These are phyloP conservation scores for Spinus pinus DNA, from an alignment of 2,797 vertebrate genomes.

Conservation along the genomic window DNA sequence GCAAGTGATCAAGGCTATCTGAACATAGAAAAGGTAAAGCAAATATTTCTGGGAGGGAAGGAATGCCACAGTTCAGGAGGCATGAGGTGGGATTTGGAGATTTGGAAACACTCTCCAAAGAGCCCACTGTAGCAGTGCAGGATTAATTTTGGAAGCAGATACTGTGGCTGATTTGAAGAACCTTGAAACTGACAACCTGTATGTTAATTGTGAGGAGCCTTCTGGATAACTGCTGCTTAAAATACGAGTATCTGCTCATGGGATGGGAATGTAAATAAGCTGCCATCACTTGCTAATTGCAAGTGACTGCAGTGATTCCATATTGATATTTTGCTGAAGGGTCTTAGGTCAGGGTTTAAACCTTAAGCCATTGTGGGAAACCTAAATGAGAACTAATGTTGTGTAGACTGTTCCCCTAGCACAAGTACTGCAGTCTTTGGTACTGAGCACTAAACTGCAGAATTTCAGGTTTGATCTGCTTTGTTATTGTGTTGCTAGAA, in stretches of 20 bases:
- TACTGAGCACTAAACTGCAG: background rate
- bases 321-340: background rate
- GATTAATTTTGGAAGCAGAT: conserved; percentile 12
- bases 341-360: background rate
- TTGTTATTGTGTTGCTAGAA: background rate
- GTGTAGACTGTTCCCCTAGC: background rate
- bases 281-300: background rate
- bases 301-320: background rate
- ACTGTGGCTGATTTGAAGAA: background rate
- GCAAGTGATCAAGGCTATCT: background rate
- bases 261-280: background rate
- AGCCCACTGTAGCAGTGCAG: background rate
- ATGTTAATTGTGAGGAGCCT: background rate
- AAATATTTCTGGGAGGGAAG: background rate
- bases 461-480: background rate
- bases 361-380: background rate
- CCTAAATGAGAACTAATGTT: background rate
- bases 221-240: background rate
- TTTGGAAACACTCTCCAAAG: background rate
- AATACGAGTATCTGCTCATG: background rate
- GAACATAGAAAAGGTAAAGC: background rate
- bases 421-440: background rate
- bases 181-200: background rate
- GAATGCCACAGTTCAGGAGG: background rate
- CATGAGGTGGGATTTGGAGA: background rate